Base-by-base conservation (phyloP, 2,113 vertebrate genomes). In the Verasper variegatus region DNA sequence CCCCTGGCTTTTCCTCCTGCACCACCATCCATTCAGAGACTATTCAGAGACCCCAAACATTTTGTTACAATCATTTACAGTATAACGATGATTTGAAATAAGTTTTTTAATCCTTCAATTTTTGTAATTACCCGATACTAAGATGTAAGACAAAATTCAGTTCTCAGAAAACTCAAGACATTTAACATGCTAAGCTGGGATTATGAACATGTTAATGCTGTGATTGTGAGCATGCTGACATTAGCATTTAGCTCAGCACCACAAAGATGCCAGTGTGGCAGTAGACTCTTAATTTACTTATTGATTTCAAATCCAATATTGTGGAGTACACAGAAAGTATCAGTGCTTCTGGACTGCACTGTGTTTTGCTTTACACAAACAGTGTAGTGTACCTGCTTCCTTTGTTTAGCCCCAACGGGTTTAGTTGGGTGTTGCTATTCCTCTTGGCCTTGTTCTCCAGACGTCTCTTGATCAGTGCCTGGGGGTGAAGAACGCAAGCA, bases 391-490 rank as follows among this genome's bases (percentile, higher is more conserved):
- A 94, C 93, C 91, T 86, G 88, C 66, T 86, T 74, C 85, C 87
- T 68, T 87, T 87, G 76, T 13, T 76, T 45, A 91, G 83, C 20
- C 87, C 93, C 10, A 71, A 26, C 4, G 67, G 45, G 67, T 85
- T 88, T 13, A 86, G 17, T 68, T 94, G 94, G 17, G 89, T 86
- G 86, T 76, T 90, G 72, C 91, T 93, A 18, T 88, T 94, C 47
- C 78, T 94, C 59, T 93, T 91, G 45, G 81, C 79, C 47, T 77
- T 90, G 57, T 82, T 81, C 66, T 93, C 89, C 1, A 94, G 79
- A 47, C 92, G 93, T 18, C 92, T 81, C 70, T 92, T 95, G 57
- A 95, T 95, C 82, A 89, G 79, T 2, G 55, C 92, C 94, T 95
- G 21, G 27, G 55, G 71, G 60, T 6, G 20, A 66, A 56, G 21